A percentile compares a stretch with the other conserved stretches of the same genome.
Conservation (phyloP, 1,140 invertebrate species). For the Varroa destructor region DNA sequence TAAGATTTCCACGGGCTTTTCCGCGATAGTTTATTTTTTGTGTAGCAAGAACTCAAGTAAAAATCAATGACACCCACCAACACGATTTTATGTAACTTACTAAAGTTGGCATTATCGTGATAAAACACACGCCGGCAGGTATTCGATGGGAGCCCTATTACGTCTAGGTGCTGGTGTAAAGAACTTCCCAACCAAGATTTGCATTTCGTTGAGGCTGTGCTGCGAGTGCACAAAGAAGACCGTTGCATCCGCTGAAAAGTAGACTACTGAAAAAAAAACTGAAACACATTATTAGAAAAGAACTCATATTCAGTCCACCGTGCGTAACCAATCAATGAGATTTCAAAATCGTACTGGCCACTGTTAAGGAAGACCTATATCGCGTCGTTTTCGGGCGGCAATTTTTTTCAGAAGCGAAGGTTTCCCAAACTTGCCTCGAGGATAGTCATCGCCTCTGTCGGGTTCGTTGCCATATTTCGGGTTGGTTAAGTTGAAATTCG, state of each 20-base stretch:
- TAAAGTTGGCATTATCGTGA: constrained; percentile 3
- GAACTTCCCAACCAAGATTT: neutral
- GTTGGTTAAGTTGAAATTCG: constrained; percentile 11
- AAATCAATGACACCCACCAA: constrained; percentile 43
- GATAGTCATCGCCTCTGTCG: neutral
- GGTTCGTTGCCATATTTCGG: neutral
- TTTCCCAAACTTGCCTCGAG: neutral
- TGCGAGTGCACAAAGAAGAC: neutral
- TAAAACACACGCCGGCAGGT: neutral
- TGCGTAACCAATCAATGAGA: too few species aligned
- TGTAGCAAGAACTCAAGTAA: constrained; percentile 42
- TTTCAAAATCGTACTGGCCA: constrained; percentile 39
- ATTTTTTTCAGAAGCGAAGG: constrained; percentile 39
- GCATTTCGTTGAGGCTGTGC: constrained; percentile 17
- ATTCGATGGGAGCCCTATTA: neutral
- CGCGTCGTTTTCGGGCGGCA: constrained; percentile 40
- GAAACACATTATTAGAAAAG: too few species aligned
- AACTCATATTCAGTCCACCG: too few species aligned
- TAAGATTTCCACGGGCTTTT: neutral
- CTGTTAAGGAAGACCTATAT: constrained; percentile 42
- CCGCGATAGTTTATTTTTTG: neutral
- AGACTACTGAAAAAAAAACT: neutral
- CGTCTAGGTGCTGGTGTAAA: neutral
- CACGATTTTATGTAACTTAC: constrained; percentile 36
- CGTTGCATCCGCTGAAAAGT: neutral